A percentile compares a stretch with the other conserved stretches of the same genome.
Evolutionary conservation across 35 echinoderm and acorn worm genomes (phyloP).

Genomic region (Diadema setosum): DNA sequence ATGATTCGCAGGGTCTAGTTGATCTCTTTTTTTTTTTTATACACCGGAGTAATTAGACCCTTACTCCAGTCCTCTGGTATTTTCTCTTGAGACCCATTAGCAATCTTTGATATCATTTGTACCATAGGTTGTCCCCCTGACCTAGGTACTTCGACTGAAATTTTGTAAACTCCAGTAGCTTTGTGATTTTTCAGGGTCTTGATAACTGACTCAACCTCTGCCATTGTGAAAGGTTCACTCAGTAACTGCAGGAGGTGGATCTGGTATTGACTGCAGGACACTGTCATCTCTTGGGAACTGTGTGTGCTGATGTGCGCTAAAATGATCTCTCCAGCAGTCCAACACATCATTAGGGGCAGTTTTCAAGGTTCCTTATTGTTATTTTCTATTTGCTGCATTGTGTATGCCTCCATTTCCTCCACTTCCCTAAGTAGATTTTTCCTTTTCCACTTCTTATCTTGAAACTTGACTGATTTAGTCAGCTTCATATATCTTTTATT

Average conservation of each 20-base stretch:
- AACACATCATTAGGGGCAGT: not conserved
- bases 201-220: not conserved
- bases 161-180: not conserved
- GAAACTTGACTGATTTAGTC: constrained; percentile 2
- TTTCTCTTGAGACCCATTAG: not conserved
- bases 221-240: not conserved
- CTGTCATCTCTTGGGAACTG: not conserved
- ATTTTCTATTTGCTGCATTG: not conserved
- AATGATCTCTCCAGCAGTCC: constrained; percentile 16
- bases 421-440: not conserved
- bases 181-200: not conserved
- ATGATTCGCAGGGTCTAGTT: constrained; percentile 34
- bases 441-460: not conserved
- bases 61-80: constrained; percentile 14
- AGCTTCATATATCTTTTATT: not conserved
- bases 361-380: not conserved
- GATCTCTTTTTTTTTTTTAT: constrained; percentile 30
- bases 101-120: not conserved
- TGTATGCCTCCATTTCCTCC: not conserved
- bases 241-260: not conserved
- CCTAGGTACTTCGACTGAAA: not conserved
- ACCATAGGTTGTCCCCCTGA: not conserved
- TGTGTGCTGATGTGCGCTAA: not conserved
- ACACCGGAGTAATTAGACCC: constrained; percentile 28
- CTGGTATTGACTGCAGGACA: not conserved